phyloP scores from a whole-genome alignment of 2,888 invertebrate species.

The Lithophane leautieri region DNA sequence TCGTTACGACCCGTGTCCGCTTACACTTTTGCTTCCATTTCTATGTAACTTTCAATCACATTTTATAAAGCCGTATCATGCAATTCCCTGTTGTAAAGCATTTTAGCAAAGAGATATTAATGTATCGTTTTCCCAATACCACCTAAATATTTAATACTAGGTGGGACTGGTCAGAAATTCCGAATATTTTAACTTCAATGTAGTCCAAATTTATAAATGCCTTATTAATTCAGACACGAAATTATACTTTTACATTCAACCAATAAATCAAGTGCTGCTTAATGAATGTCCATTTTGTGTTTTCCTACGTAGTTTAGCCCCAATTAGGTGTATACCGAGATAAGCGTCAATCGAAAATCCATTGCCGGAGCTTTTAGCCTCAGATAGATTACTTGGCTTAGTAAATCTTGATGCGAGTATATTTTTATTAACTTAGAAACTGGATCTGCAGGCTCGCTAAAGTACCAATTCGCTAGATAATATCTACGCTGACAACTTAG shows the following conservation, averaged over 20 bases:
- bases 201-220: slow-evolving; percentile 24
- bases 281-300: slow-evolving; percentile 48
- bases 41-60: slow-evolving; percentile 79
- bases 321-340: slow-evolving; percentile 54
- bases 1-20: slow-evolving; percentile 77
- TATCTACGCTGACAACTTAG: slow-evolving; percentile 47
- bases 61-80: slow-evolving; percentile 70
- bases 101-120: slow-evolving; percentile 33
- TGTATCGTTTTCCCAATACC: slow-evolving; percentile 1
- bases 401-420: slow-evolving; percentile 50
- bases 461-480: slow-evolving; percentile 54
- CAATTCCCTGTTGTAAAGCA: slow-evolving; percentile 50
- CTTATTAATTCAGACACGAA: slow-evolving; percentile 33
- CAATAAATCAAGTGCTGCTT: slow-evolving; percentile 49
- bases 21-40: slow-evolving; percentile 80
- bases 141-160: slow-evolving; percentile 2
- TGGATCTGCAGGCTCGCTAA: slow-evolving; percentile 48
- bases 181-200: slow-evolving; percentile 13
- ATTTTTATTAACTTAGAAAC: slow-evolving; percentile 55
- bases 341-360: slow-evolving; percentile 52
- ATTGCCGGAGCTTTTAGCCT: slow-evolving; percentile 48
- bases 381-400: slow-evolving; percentile 43
- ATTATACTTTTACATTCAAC: slow-evolving; percentile 48
- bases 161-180: slow-evolving; percentile 18
- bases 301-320: slow-evolving; percentile 44